Conservation (phyloP, 1,140 invertebrate species). For the Zaprionus ghesquierei region DNA sequence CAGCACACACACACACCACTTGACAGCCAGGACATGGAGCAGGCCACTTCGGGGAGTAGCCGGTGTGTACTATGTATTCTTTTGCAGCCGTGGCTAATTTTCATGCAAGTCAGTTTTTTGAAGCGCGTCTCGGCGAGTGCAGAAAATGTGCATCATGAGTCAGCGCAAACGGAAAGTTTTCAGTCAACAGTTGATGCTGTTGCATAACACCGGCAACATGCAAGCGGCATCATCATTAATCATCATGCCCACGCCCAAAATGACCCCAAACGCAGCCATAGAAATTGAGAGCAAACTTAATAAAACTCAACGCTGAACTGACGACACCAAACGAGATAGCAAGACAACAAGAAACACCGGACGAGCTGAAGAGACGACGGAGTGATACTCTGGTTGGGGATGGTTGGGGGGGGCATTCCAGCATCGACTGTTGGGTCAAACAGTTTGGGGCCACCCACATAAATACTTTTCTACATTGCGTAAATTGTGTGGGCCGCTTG, state of each 20-base stretch:
- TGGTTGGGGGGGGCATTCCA: constrained; percentile 2
- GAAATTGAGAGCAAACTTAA: constrained; percentile 41
- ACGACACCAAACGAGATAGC: not conserved
- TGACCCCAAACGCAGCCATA: constrained; percentile 49
- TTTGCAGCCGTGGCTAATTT: constrained; percentile 8
- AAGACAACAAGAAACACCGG: not conserved
- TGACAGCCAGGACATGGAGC: constrained; percentile 16
- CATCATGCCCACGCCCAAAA: constrained; percentile 38
- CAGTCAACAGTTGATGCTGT: constrained; percentile 18
- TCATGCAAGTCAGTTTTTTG: constrained; percentile 42
- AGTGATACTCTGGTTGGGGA: not conserved
- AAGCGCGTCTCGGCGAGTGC: constrained; percentile 16
- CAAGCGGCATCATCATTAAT: constrained; percentile 68
- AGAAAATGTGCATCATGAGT: constrained; percentile 7
- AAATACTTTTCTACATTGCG: constrained; percentile 61
- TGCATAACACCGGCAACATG: constrained; percentile 32
- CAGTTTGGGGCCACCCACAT: constrained; percentile 52
- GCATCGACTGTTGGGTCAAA: constrained; percentile 24
- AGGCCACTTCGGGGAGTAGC: not conserved
- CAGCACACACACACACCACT: constrained; percentile 19
- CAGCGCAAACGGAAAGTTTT: constrained; percentile 4
- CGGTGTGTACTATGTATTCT: not conserved
- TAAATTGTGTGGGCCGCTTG: constrained; percentile 42
- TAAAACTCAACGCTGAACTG: not conserved
- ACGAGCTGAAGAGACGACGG: not conserved